Evolutionary conservation across 2,113 vertebrate genomes (phyloP).

Genomic region (Tetrax tetrax): DNA sequence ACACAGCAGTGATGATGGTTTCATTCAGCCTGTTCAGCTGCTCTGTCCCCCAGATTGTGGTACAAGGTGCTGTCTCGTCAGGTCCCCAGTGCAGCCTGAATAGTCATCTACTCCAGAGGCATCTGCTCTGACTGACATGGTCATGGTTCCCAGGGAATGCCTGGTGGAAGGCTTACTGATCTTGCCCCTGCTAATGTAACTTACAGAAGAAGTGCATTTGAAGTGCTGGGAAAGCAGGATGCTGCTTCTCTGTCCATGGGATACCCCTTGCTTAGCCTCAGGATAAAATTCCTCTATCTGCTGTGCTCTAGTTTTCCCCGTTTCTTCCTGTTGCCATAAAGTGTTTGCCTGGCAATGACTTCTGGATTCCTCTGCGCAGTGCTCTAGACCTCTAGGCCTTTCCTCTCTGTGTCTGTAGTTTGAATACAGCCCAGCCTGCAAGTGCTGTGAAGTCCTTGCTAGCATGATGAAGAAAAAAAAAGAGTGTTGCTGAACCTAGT

Average conservation of each 20-base stretch:
- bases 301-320: neutral
- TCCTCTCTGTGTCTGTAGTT: neutral
- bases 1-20: neutral
- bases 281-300: neutral
- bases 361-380: neutral
- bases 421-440: neutral
- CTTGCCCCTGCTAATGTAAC: neutral
- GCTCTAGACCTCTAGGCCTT: neutral
- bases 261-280: neutral
- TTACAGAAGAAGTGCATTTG: neutral
- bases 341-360: neutral
- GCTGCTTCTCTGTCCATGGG: neutral
- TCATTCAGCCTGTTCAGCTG: neutral
- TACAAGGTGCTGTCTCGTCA: neutral
- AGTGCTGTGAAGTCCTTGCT: neutral
- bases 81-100: neutral
- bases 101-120: neutral
- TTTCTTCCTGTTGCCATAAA: neutral
- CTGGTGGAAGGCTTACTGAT: neutral
- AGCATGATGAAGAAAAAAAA: neutral
- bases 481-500: neutral
- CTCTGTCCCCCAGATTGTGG: neutral
- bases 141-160: neutral
- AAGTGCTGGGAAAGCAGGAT: neutral
- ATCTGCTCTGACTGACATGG: neutral